Evolutionary conservation across 1,140 invertebrate species (phyloP), one percentile per base, ranked within the genome.

Genomic region (Harpegnathos saltator): DNA sequence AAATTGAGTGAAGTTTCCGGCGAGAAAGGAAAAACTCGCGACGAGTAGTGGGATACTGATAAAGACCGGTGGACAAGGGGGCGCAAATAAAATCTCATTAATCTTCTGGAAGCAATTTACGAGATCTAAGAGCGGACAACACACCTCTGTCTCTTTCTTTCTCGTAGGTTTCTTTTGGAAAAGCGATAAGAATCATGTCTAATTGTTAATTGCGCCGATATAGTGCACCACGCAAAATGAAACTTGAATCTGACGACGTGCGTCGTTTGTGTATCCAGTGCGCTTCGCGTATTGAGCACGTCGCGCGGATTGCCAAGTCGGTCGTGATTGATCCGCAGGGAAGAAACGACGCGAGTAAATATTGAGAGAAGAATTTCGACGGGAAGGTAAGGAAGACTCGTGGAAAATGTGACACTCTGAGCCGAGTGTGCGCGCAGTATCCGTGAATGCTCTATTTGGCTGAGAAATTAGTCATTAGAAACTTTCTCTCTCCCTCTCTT

Each of bases 71-170:
- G n/a, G n/a, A 72, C 22, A 22, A 29, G 29, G 29, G 17, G 15
- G 52, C 52, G 44, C 17, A 48, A 75, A 75, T 63, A 63, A 1
- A 63, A 75, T 75, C 38, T 75, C 44, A 63, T 75, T 63, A 75
- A 75, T 75, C 22, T 75, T 24, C 48, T 1, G 22, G 17, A 62
- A n/a, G 19, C 38, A 50, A 38, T 63, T 62, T 63, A 75, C 17
- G 24, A 75, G 44, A 50, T 19, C 17, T 33, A 74, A 62, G 33
- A 1, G 4, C 24, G 33, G 38, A 50, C 15, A 62, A 17, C 44
- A 62, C 7, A 12, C 59, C 17, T 44, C 14, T n/a, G 5, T 33
- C 29, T 33, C 29, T 33, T 33, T 33, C 29, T 33, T 33, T 33
- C 29, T 61, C 38, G 15, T 11, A 14, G 48, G 1, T 61, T 74